phyloP scores from a whole-genome alignment of 1,140 invertebrate genomes.

The Dryas iulia region DNA sequence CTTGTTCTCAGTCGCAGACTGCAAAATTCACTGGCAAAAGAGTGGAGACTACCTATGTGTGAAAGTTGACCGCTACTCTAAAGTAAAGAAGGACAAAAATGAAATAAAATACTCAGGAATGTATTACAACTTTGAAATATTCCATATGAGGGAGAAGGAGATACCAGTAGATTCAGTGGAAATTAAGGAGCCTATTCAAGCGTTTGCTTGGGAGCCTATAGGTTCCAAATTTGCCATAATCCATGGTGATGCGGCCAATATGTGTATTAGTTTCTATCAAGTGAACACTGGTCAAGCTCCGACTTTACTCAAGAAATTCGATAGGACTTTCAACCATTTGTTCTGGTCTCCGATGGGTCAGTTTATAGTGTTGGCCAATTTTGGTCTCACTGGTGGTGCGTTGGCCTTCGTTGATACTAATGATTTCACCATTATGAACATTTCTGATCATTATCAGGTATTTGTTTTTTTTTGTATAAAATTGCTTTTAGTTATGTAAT shows the following conservation, averaged over 20 bases:
- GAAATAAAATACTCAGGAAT: slow-evolving; percentile 97
- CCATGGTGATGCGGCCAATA: slow-evolving; percentile 93
- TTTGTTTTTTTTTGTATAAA: background rate
- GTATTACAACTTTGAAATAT: slow-evolving; percentile 99
- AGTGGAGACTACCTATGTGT: slow-evolving; percentile 98
- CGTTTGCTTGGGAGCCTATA: slow-evolving; percentile 99
- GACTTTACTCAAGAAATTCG: slow-evolving; percentile 92
- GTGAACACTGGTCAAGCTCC: slow-evolving; percentile 94
- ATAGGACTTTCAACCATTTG: slow-evolving; percentile 96
- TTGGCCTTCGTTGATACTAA: slow-evolving; percentile 97
- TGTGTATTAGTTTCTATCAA: slow-evolving; percentile 96
- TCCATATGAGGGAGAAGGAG: slow-evolving; percentile 98
- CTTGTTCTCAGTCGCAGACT: slow-evolving; percentile 98
- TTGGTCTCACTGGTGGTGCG: slow-evolving; percentile 92
- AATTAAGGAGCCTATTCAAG: slow-evolving; percentile 95
- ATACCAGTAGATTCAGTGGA: slow-evolving; percentile 99
- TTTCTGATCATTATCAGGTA: slow-evolving; percentile 93
- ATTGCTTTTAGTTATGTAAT: no score
- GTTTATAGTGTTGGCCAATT: slow-evolving; percentile 94
- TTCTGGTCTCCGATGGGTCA: slow-evolving; percentile 98
- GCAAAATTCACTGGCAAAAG: slow-evolving; percentile 99
- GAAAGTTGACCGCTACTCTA: slow-evolving; percentile 98
- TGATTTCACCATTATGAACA: slow-evolving; percentile 96
- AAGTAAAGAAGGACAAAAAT: slow-evolving; percentile 93
- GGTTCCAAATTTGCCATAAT: slow-evolving; percentile 98